Conservation (phyloP, 2,113 vertebrate genomes). For the Arenaria interpres region DNA sequence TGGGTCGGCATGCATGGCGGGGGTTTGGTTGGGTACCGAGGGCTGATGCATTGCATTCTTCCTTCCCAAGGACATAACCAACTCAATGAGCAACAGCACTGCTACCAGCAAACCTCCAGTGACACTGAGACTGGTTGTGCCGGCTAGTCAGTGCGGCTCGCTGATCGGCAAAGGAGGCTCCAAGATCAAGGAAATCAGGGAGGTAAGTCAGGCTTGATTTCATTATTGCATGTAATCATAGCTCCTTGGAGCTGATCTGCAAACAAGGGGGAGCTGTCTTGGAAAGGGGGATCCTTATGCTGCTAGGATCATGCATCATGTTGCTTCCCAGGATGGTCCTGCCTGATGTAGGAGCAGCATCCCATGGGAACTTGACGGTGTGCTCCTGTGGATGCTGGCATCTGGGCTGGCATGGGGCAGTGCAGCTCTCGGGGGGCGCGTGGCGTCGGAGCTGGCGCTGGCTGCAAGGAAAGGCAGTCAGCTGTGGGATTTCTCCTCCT, state of each 20-base stretch:
- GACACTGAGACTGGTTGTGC: conserved; percentile 91
- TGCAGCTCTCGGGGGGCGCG: neutral
- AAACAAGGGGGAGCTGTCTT: neutral
- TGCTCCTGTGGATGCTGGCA: neutral
- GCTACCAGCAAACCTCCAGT: conserved; percentile 96
- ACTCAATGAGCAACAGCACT: conserved; percentile 98
- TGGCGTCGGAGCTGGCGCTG: rapidly evolving
- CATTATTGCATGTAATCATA: rapidly evolving
- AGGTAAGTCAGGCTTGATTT: conserved; percentile 75
- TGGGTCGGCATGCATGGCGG: neutral
- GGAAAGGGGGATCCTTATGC: neutral
- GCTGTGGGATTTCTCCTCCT: neutral
- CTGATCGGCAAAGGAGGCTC: conserved; percentile 97
- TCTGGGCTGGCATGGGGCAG: rapidly evolving
- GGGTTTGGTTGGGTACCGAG: rapidly evolving
- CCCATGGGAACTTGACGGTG: rapidly evolving
- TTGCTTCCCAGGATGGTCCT: neutral
- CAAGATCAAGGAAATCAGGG: conserved; percentile 98
- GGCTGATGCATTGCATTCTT: neutral
- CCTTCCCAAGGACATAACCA: conserved; percentile 90
- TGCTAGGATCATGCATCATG: rapidly evolving
- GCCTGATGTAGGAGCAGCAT: neutral
- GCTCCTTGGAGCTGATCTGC: rapidly evolving
- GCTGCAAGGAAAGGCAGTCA: neutral
- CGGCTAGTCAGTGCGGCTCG: conserved; percentile 94